A percentile compares a stretch with the other conserved stretches of the same genome.
phyloP scores from a whole-genome alignment of 2,888 invertebrate genomes.

The Acronicta alni region DNA sequence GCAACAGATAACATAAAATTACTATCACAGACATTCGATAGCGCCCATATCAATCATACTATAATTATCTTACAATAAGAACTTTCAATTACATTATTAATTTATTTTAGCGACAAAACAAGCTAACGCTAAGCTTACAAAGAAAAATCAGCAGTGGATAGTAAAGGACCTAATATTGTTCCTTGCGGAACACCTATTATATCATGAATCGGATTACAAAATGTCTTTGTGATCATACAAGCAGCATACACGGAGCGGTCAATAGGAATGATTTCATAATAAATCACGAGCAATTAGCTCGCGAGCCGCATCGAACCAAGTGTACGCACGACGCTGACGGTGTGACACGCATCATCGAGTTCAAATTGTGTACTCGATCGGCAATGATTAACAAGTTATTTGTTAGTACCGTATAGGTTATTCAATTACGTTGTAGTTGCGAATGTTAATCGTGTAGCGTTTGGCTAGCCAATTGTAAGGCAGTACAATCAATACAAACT shows the following conservation, averaged over 20 bases:
- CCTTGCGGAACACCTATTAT: slow-evolving; percentile 43
- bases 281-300: slow-evolving; percentile 58
- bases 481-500: slow-evolving; percentile 23
- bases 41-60: slow-evolving; percentile 10
- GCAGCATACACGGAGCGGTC: slow-evolving; percentile 27
- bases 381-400: slow-evolving; percentile 44
- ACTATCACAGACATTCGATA: slow-evolving; percentile 23
- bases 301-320: slow-evolving; percentile 51
- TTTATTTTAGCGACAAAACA: not conserved
- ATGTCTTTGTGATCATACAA: slow-evolving; percentile 28
- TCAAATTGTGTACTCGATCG: slow-evolving; percentile 47
- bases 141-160: slow-evolving; percentile 7
- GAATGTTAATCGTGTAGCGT: slow-evolving; percentile 37
- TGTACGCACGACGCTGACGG: slow-evolving; percentile 49
- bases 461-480: slow-evolving; percentile 33
- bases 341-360: slow-evolving; percentile 53
- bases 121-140: slow-evolving; percentile 1
- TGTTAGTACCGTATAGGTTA: slow-evolving; percentile 32
- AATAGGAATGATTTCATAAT: slow-evolving; percentile 58
- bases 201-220: slow-evolving; percentile 25
- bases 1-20: slow-evolving; percentile 21
- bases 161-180: slow-evolving; percentile 32
- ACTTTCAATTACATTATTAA: slow-evolving; percentile 8
- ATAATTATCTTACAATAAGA: slow-evolving; percentile 3
- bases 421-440: slow-evolving; percentile 39